A percentile compares a stretch with the other conserved stretches of the same genome.
Evolutionary conservation across 2,113 vertebrate species (phyloP).

Genomic region (Perognathus longimembris): DNA sequence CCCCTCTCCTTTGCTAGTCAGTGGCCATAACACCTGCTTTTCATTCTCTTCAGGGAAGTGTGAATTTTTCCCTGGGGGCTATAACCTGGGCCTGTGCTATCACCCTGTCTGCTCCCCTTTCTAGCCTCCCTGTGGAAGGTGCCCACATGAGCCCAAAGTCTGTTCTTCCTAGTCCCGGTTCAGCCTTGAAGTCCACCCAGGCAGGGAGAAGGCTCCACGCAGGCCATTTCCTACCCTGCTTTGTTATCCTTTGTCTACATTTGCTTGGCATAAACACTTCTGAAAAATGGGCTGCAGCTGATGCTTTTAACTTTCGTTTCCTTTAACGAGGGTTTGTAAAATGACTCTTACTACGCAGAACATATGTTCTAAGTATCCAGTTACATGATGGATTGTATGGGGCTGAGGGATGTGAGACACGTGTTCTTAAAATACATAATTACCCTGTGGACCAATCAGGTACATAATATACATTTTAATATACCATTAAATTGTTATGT

Average conservation of each 20-base stretch:
- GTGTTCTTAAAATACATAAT: conserved; percentile 74
- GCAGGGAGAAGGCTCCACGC: not conserved
- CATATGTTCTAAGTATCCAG: conserved; percentile 72
- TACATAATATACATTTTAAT: conserved; percentile 74
- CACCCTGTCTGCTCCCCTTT: not conserved
- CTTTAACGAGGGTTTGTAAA: conserved; percentile 71
- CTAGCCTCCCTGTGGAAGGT: not conserved
- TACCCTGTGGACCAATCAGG: conserved; percentile 52
- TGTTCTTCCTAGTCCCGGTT: not conserved
- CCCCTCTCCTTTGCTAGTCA: not conserved
- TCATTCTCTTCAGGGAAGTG: conserved; percentile 55
- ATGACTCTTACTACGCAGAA: conserved; percentile 59
- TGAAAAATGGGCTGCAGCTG: conserved; percentile 65
- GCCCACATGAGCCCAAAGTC: not conserved
- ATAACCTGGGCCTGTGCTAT: not conserved
- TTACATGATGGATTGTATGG: conserved; percentile 68
- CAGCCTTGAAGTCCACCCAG: not conserved
- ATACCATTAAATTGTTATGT: conserved; percentile 68
- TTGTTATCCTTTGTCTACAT: conserved; percentile 37
- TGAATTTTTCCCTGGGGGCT: conserved; percentile 39
- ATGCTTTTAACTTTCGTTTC: conserved; percentile 57
- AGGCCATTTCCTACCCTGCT: not conserved
- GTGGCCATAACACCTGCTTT: conserved; percentile 48
- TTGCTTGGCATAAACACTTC: conserved; percentile 67
- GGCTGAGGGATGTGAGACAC: conserved; percentile 66